Evolutionary conservation across 2,888 invertebrate genomes (phyloP).

Genomic region (Hyposoter didymator): DNA sequence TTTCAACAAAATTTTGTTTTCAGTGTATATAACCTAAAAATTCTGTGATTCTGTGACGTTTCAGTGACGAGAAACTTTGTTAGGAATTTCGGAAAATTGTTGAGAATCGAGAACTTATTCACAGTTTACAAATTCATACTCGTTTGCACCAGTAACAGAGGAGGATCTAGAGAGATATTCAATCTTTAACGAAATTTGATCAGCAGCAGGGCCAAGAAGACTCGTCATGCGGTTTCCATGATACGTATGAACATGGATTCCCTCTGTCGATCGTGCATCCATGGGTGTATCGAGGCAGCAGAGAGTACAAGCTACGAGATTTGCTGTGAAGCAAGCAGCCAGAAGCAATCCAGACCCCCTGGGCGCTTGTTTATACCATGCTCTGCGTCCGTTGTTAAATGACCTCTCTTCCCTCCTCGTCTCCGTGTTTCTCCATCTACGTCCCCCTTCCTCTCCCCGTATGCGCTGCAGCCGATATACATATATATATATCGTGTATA

Average conservation of each 20-base stretch:
- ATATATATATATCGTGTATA: conserved; percentile 50
- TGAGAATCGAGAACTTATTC: not conserved
- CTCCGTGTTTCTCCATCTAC: conserved; percentile 18
- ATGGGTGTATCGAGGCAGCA: conserved; percentile 45
- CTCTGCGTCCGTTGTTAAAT: conserved; percentile 60
- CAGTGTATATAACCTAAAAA: no score
- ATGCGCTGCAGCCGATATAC: not conserved
- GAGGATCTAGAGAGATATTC: not conserved
- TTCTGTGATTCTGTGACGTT: no score
- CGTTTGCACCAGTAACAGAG: not conserved
- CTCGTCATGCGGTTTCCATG: conserved; percentile 36
- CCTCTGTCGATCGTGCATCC: conserved; percentile 57
- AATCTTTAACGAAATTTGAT: not conserved
- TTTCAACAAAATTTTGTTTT: no score
- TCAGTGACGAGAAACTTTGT: not conserved
- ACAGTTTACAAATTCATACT: not conserved
- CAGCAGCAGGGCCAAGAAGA: conserved; percentile 7
- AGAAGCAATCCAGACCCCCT: conserved; percentile 68
- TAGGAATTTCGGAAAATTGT: not conserved
- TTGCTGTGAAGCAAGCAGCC: conserved; percentile 59
- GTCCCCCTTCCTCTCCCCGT: not conserved
- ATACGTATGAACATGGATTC: conserved; percentile 25
- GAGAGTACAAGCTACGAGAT: conserved; percentile 67
- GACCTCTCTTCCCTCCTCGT: conserved; percentile 39
- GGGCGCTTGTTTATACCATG: conserved; percentile 70